Base-by-base conservation (phyloP, 53 echinoderm and acorn worm species). In the Holothuria leucospilota region DNA sequence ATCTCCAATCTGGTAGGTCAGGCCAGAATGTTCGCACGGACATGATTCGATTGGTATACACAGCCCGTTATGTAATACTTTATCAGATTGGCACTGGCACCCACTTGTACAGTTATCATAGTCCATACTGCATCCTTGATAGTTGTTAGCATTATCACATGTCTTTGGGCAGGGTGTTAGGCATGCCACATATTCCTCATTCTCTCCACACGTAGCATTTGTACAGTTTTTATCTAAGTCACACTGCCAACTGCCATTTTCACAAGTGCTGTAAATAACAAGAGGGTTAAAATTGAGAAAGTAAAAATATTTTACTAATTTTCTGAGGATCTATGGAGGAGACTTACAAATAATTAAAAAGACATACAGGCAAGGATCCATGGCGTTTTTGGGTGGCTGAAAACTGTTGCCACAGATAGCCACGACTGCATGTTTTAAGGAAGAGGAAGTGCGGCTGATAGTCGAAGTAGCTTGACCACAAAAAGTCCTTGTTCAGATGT, bases 121-220 rank as follows among this genome's bases (percentile, higher is more conserved):
- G n/a, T 68, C 60, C 6, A 56, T 69, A 23, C 26, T 23, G 67
- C 94, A 91, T 5, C 64, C 89, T 46, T 86, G 78, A 49, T 81
- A 94, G 39, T 94, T 83, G 38, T 94, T 91, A 89, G 89, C 88
- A 59, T 94, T 94, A 63, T 66, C 40, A 59, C 94, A 94, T 29
- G 89, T 94, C 71, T 86, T 89, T 23, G 67, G 73, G 25, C 94
- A 94, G 0, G 78, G 75, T 21, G 78, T 34, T 1, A 89, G 83
- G 56, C 94, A 94, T 21, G 86, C 16, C n/a, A 82, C 83, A 13
- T 65, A 77, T 28, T 63, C 94, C 59, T 94, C 59, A 74, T 92
- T 92, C 11, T 18, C 77, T 0, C 61, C 75, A 29, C 90, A 91
- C 2, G 64, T 82, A 46, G 88, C 68, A 39, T 82, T 63, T 18